Evolutionary conservation across 1,140 invertebrate species (phyloP).

Genomic region (Heliothis virescens): DNA sequence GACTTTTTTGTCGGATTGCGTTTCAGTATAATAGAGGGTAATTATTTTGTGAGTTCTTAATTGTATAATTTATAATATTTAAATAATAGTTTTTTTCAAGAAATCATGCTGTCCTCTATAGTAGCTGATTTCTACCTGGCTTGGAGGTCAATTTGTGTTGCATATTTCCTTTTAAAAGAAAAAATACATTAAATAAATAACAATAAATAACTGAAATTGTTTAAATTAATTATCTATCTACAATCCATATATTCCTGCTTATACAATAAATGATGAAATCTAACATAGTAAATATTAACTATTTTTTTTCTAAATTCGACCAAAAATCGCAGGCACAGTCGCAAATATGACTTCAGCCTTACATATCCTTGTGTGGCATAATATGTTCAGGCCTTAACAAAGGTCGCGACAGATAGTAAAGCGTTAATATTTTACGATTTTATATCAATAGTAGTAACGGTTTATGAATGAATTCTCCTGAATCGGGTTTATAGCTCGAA

Average conservation of each 20-base stretch:
- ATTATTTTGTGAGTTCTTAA: no score
- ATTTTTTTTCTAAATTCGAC: background rate
- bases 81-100: no score
- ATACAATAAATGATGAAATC: no score
- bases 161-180: no score
- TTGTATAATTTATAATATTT: no score
- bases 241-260: no score
- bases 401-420: conserved; percentile 4
- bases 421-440: conserved; percentile 19
- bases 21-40: background rate
- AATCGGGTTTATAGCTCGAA: conserved; percentile 20
- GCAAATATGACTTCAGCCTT: background rate
- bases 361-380: conserved; percentile 2
- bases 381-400: background rate
- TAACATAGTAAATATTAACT: background rate
- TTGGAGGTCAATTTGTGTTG: no score
- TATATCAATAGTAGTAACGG: background rate
- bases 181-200: no score
- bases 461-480: conserved; percentile 8
- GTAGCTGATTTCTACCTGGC: no score
- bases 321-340: background rate
- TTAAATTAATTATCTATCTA: no score
- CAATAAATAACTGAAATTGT: no score
- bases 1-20: background rate
- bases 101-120: no score